Evolutionary conservation across 1,140 invertebrate species (phyloP).

Genomic region (Halyomorpha halys): DNA sequence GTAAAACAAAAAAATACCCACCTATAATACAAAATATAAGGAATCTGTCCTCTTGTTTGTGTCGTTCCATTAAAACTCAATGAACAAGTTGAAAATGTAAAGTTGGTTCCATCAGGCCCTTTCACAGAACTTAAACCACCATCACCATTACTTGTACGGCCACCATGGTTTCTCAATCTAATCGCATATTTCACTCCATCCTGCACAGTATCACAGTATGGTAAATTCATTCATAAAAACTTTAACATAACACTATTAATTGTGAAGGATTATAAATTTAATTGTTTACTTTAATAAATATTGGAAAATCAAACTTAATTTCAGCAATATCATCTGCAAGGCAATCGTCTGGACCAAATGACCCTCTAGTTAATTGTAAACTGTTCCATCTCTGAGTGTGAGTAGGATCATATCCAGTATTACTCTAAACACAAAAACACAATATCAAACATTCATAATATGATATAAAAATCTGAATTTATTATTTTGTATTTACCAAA

Average conservation of each 20-base stretch:
- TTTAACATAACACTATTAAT: background rate
- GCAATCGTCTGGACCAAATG: slow-evolving; percentile 65
- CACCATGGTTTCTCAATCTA: slow-evolving; percentile 79
- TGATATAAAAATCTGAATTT: background rate
- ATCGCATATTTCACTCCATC: slow-evolving; percentile 84
- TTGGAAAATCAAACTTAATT: slow-evolving; percentile 80
- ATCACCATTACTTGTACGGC: slow-evolving; percentile 85
- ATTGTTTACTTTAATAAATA: slow-evolving; percentile 63
- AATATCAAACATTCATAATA: background rate
- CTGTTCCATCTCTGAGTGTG: slow-evolving; percentile 60
- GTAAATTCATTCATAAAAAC: background rate
- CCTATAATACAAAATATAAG: slow-evolving; percentile 83
- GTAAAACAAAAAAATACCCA: background rate
- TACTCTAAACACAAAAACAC: background rate
- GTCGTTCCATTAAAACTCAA: slow-evolving; percentile 93
- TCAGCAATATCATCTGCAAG: slow-evolving; percentile 70
- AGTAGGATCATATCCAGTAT: slow-evolving; percentile 39
- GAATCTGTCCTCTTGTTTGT: slow-evolving; percentile 85
- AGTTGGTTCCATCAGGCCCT: slow-evolving; percentile 84
- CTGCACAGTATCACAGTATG: slow-evolving; percentile 35
- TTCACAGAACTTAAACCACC: slow-evolving; percentile 74
- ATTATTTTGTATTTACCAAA: background rate
- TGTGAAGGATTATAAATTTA: background rate
- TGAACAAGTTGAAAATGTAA: slow-evolving; percentile 84
- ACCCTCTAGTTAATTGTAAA: slow-evolving; percentile 58